A percentile compares a stretch with the other conserved stretches of the same genome.
Evolutionary conservation across 2,888 invertebrate genomes (phyloP).

Genomic region (Cremastinae sp.): DNA sequence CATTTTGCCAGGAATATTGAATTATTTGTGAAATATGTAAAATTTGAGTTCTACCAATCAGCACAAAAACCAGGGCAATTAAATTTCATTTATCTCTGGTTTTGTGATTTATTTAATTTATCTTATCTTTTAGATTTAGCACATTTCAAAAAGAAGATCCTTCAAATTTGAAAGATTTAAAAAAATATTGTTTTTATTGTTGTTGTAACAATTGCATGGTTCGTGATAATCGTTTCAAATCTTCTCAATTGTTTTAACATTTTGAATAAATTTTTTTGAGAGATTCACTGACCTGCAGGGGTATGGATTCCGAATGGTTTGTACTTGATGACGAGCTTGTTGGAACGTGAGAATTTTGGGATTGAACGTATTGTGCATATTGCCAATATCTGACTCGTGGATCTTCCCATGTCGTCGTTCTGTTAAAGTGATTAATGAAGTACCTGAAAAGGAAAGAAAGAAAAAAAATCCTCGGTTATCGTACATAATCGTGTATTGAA

Average conservation of each 20-base stretch:
- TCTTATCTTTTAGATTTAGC: too few relatives aligned
- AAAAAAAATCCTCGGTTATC: conserved; percentile 3
- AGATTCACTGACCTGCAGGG: conserved; percentile 83
- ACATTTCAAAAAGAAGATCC: too few relatives aligned
- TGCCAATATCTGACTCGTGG: conserved; percentile 84
- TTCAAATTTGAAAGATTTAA: too few relatives aligned
- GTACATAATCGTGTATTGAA: not conserved
- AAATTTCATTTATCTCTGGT: conserved; percentile 20
- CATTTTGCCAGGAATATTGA: too few relatives aligned
- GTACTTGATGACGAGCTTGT: conserved; percentile 80
- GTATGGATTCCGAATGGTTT: conserved; percentile 83
- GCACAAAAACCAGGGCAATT: conserved; percentile 10
- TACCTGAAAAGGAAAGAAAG: conserved; percentile 82
- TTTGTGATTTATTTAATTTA: too few relatives aligned
- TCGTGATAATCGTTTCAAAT: not conserved
- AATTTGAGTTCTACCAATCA: not conserved
- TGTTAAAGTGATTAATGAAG: conserved; percentile 88
- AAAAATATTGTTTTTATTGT: too few relatives aligned
- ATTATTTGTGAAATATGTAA: too few relatives aligned
- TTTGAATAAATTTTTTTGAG: not conserved
- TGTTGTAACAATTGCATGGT: too few relatives aligned
- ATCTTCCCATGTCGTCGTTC: conserved; percentile 90
- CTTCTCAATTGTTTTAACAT: not conserved
- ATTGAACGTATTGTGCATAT: conserved; percentile 76
- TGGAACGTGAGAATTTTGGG: conserved; percentile 75